phyloP scores from a whole-genome alignment of 2,797 vertebrate species.

The Eulemur coronatus region DNA sequence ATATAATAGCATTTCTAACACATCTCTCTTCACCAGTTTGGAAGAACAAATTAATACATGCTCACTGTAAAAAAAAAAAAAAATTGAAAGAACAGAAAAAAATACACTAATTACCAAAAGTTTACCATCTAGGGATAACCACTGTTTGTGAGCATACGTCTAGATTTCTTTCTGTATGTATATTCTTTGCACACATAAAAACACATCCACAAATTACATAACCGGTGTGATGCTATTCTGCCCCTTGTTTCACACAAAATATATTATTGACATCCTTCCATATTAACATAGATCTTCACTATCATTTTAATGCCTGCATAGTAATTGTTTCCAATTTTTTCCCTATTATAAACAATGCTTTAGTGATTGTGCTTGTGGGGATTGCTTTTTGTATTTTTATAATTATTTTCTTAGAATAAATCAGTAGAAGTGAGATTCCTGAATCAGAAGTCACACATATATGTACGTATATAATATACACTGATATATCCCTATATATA shows the following conservation, averaged over 20 bases:
- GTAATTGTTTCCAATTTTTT: not conserved
- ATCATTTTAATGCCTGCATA: not conserved
- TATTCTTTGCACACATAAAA: not conserved
- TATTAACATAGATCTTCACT: not conserved
- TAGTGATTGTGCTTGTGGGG: not conserved
- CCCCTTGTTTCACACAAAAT: not conserved
- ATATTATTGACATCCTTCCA: not conserved
- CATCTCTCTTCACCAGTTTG: not conserved
- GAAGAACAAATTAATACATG: not conserved
- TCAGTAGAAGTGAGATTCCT: not conserved
- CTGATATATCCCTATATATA: not conserved
- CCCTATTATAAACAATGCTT: not conserved
- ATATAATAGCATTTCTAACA: not conserved
- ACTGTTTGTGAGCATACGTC: not conserved
- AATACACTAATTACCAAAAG: not conserved
- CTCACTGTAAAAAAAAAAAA: not conserved
- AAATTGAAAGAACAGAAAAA: not conserved
- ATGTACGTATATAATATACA: not conserved
- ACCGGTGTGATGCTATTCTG: not conserved
- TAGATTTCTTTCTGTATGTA: not conserved
- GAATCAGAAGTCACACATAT: not conserved
- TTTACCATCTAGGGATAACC: not conserved
- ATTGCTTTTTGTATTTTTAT: not conserved
- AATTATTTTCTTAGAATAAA: not conserved
- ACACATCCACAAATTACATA: not conserved